Conservation (phyloP, 1,140 invertebrate genomes). For the Metopolophium dirhodum region DNA sequence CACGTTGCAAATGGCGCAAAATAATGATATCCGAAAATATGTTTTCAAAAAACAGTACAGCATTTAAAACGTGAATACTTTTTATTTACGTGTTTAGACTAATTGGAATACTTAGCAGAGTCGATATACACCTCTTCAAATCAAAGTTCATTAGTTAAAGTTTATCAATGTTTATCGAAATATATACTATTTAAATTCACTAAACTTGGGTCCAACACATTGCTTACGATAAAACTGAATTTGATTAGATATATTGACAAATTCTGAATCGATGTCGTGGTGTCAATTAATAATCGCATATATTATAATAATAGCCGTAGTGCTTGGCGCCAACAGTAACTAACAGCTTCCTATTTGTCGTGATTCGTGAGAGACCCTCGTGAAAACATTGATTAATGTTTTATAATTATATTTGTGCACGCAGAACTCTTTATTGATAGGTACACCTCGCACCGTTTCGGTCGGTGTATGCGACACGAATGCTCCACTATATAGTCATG, state of each 20-base stretch:
- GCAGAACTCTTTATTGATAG: background rate
- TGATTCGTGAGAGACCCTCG: background rate
- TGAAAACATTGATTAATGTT: constrained; percentile 21
- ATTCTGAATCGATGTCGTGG: background rate
- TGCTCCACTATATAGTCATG: background rate
- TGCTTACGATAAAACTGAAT: background rate
- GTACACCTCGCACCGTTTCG: background rate
- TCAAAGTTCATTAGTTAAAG: no score
- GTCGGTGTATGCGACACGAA: background rate
- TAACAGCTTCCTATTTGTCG: background rate
- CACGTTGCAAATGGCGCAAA: background rate
- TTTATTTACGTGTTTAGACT: background rate
- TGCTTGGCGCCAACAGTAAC: background rate
- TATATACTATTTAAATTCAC: background rate
- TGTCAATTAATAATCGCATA: background rate
- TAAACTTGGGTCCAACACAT: background rate
- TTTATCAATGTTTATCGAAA: background rate
- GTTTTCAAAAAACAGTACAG: background rate
- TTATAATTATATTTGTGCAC: background rate
- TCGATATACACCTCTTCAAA: background rate
- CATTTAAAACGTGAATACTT: background rate
- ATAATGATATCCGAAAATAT: background rate
- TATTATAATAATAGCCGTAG: background rate
- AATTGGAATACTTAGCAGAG: background rate
- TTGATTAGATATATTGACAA: background rate